Evolutionary conservation across 1,140 invertebrate species (phyloP), one percentile per base, ranked within the genome.

Genomic region (Platyscapa corneri): DNA sequence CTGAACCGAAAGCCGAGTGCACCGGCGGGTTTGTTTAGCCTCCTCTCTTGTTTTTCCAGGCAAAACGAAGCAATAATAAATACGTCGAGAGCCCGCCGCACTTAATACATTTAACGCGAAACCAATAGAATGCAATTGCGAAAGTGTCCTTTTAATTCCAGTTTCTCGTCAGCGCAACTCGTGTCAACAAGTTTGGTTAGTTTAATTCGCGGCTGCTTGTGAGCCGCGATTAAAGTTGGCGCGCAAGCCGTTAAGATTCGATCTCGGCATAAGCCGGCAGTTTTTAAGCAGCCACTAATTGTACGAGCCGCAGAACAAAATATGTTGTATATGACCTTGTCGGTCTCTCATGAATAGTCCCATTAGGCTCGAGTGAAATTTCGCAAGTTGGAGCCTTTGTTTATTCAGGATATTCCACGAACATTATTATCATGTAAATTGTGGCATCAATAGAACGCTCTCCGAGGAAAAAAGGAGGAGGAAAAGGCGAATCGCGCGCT

Each of bases 381-480:
- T 75, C 74, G 60, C 39, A 83, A 83, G 82, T 46, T 39, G 39
- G 18, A 70, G 37, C 53, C 49, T 78, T 77, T 79, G 76, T 84
- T 84, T 84, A 67, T 79, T 84, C 76, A 39, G 83, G n/a, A 49
- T 72, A 79, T 84, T 79, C 83, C 76, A 23, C 30, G 76, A 84
- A 84, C 27, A 72, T 79, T 72, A 84, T 84, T 84, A 72, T 79
- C 76, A 84, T 84, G 83, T 72, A 84, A 84, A 84, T 84, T 42
- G 20, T 46, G 75, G 30, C 64, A 84, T 78, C 39, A 70, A 37
- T 42, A 30, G 14, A 60, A 23, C 23, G 56, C 20, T 60, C 23
- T 60, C 23, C 56, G 56, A 60, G 56, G 56, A 27, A 10, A 65
- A 70, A 81, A 42, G 34, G 49, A 65, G 14, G 27, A 27, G 10